Base-by-base conservation (phyloP, 2,888 invertebrate genomes). In the Hydrotaea cyrtoneurina region DNA sequence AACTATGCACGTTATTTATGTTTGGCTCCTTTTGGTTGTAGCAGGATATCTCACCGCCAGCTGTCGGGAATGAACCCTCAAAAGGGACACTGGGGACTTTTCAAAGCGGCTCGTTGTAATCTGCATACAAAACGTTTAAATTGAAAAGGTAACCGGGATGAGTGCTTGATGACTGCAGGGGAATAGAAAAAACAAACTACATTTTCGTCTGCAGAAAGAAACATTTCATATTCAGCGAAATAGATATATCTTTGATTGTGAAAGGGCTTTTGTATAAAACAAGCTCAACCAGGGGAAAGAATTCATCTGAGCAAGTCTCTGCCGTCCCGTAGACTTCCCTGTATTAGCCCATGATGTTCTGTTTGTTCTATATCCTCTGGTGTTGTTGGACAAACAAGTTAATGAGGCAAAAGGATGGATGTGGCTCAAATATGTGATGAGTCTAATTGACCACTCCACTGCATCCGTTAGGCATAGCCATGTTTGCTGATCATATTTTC, bases 1-100 rank as follows among this genome's bases (percentile, higher is more conserved):
- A 69, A 69, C 69, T 69, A 69, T 69, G 69, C 46, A 46, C 8
- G 69, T 23, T 23, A 69, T 69, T 69, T 69, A 69, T 46, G 69
- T 46, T 59, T 69, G 43, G 15, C 31, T n/a, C 50, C 31, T 57
- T 3, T 57, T 17, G 15, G 19, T 26, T 59, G 59, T 15, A 31
- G 31, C n/a, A 26, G 62, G 36, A 62, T 62, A 62, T 62, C 36
- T 62, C 50, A 21, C 55, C 46, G 46, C 21, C 23, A 36, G 66
- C 66, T 23, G 13, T 10, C 15, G 69, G 43, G 69, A 23, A 69
- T 69, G 43, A 69, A 69, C 15, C 23, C 23, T 13, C 5, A 13
- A 46, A 46, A 13, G 15, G 69, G 43, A 46, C 69, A 69, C 69
- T 13, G 21, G 69, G 43, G 69, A 69, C 21, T 43, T 39, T 43